These are phyloP conservation scores for Gallinago nigripennis DNA, from an alignment of 2,797 vertebrate species.

Conservation along the genomic window DNA sequence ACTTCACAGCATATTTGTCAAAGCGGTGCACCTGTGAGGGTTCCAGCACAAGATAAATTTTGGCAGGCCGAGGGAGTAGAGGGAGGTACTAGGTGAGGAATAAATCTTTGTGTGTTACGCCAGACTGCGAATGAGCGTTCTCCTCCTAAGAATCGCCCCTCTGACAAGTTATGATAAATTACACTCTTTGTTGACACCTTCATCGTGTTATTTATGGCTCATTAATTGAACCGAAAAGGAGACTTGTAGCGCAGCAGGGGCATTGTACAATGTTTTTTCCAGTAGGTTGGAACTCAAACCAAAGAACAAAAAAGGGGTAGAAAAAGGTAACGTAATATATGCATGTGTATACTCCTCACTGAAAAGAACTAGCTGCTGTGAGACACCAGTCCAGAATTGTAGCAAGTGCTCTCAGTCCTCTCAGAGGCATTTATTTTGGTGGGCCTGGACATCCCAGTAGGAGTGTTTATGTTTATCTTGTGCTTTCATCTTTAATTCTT, in stretches of 20 bases:
- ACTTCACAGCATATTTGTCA: slow-evolving; percentile 92
- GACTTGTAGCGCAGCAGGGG: slow-evolving; percentile 90
- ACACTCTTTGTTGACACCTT: slow-evolving; percentile 96
- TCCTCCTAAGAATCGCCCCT: slow-evolving; percentile 80
- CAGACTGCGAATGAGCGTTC: slow-evolving; percentile 83
- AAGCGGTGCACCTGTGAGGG: slow-evolving; percentile 91
- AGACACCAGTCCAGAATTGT: background rate
- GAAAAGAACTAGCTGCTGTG: background rate
- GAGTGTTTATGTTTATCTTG: background rate
- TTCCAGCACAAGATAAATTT: slow-evolving; percentile 90
- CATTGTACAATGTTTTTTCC: slow-evolving; percentile 72
- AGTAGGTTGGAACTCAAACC: slow-evolving; percentile 62
- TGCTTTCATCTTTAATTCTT: background rate
- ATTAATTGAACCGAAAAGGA: slow-evolving; percentile 96
- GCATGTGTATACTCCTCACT: background rate
- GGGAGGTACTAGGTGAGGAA: slow-evolving; percentile 80
- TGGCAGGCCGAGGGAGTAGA: slow-evolving; percentile 70
- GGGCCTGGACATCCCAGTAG: background rate
- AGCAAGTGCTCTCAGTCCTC: background rate
- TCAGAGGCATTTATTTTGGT: background rate
- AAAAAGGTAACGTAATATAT: background rate
- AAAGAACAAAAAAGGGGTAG: slow-evolving; percentile 48
- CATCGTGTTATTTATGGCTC: slow-evolving; percentile 99
- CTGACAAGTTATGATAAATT: slow-evolving; percentile 96
- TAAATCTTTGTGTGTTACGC: slow-evolving; percentile 86